A percentile compares a stretch with the other conserved stretches of the same genome.
phyloP scores from a whole-genome alignment of 2,888 invertebrate genomes.

The Arrhopalites spinosus region DNA sequence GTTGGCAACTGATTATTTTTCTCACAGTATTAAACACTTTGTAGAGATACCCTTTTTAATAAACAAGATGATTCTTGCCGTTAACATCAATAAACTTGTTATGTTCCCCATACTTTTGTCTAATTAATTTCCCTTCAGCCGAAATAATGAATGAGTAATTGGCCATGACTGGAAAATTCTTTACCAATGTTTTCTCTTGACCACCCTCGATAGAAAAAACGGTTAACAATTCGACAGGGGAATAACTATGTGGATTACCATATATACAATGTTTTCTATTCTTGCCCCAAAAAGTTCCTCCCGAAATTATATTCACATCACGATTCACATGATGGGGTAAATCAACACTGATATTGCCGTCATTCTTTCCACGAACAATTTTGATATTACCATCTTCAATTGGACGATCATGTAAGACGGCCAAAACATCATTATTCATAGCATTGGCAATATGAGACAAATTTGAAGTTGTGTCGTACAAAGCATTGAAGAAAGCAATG shows the following conservation, averaged over 20 bases:
- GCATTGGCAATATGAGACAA: conserved; percentile 1
- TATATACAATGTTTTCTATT: conserved; percentile 16
- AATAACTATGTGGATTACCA: neutral
- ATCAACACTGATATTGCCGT: neutral
- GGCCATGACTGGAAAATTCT: conserved; percentile 7
- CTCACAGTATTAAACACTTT: no score
- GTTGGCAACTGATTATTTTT: no score
- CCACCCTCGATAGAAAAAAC: neutral
- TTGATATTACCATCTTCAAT: neutral
- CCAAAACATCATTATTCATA: neutral
- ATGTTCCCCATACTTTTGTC: conserved; percentile 22
- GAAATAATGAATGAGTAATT: conserved; percentile 17
- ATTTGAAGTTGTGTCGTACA: conserved; percentile 22
- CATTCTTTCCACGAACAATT: neutral
- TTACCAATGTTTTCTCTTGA: neutral
- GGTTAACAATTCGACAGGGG: conserved; percentile 17
- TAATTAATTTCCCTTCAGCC: neutral
- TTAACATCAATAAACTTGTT: conserved; percentile 14
- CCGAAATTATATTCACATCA: neutral
- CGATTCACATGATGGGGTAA: neutral
- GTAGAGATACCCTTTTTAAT: no score
- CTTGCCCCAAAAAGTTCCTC: conserved; percentile 20
- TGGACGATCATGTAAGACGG: conserved; percentile 9
- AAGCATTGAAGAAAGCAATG: conserved; percentile 21
- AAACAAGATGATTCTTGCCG: conserved; percentile 6